These are phyloP conservation scores for Pollenia labialis DNA, from an alignment of 2,888 invertebrate genomes.

Conservation along the genomic window DNA sequence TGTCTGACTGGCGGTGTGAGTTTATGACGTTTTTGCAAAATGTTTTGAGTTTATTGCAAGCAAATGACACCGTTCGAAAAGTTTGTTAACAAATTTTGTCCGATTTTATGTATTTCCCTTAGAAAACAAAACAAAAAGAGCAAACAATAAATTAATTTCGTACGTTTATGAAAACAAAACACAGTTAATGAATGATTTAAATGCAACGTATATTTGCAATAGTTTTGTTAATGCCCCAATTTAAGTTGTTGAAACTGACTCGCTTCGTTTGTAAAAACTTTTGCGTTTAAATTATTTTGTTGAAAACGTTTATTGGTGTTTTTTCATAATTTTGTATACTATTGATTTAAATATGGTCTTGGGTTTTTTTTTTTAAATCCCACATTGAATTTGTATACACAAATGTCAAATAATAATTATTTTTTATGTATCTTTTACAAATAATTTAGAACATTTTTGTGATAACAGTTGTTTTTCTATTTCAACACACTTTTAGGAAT, in stretches of 20 bases:
- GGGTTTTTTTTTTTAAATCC: background rate
- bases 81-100: background rate
- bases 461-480: conserved; percentile 53
- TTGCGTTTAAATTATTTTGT: background rate
- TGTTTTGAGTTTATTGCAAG: conserved; percentile 3
- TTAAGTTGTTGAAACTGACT: background rate
- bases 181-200: background rate
- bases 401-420: background rate
- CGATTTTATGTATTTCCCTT: background rate
- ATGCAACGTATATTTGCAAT: conserved; percentile 20
- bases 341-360: background rate
- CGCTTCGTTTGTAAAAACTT: too few species aligned
- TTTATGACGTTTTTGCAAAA: too few species aligned
- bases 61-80: conserved; percentile 22
- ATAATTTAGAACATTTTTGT: conserved; percentile 39
- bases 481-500: conserved; percentile 1
- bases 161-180: background rate
- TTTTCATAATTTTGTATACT: background rate
- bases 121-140: background rate
- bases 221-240: conserved; percentile 11
- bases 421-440: background rate
- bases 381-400: conserved; percentile 10
- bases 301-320: background rate
- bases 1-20: background rate
- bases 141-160: conserved; percentile 6